Evolutionary conservation across 2,113 vertebrate species (phyloP), one percentile per base, ranked within the genome.

Genomic region (Microcebus tavaratra): DNA sequence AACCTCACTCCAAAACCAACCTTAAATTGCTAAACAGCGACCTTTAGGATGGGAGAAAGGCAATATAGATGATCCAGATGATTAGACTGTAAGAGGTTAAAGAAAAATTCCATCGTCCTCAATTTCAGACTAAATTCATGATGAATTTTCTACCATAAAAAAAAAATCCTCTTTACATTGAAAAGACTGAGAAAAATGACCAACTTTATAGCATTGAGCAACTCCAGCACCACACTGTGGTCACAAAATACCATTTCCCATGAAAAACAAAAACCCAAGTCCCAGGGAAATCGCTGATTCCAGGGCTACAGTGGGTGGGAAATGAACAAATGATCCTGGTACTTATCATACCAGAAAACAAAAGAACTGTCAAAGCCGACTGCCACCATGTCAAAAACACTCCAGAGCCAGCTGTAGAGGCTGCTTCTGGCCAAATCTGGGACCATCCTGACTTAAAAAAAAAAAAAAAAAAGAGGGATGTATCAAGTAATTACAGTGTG

Each of bases 61-160:
- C 61, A 27, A 87, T 7, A 14, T 0, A 57, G 73, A 50, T 1
- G 31, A 87, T 10, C 18, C 0, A 67, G 73, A 50, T 1, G 3
- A n/a, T 21, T 34, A 63, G 45, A 80, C 6, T 27, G 42, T 18
- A 65, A 48, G 39, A 59, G 6, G 34, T 68, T 50, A 59, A 67
- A 75, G 36, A 34, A 83, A 89, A 78, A 78, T 63, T 6, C n/a
- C 21, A 17, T 12, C 17, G 18, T 17, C 31, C 23, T 83, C 27
- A 89, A 63, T n/a, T 75, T 91, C 48, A 68, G 29, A 61, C 45
- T 57, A 73, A 86, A 81, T 55, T 55, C 25, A 91, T 55, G 27
- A 91, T 70, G n/a, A 1, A 39, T 80, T 65, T 75, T 50, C 34
- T 50, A 42, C 48, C 25, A 79, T 53, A 36, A 78, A 48, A 76